phyloP scores from a whole-genome alignment of 92 coral and sea anemone genomes.

The Epizoanthus rinbou region DNA sequence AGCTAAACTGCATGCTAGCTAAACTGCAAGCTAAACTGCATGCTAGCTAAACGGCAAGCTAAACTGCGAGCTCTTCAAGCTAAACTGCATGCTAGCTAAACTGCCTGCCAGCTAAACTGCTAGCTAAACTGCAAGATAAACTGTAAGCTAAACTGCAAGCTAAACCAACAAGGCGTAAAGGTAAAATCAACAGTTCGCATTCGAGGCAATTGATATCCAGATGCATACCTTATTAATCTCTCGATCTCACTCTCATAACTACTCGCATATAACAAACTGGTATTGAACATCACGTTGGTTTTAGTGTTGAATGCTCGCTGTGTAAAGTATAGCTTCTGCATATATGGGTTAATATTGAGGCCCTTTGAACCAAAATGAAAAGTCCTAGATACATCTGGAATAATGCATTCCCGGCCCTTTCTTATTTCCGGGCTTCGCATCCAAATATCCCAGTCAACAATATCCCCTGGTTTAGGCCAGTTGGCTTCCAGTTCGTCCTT shows the following conservation, averaged over 20 bases:
- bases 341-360: slow-evolving; percentile 65
- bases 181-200: too few relatives aligned
- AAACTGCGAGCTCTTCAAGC: too few relatives aligned
- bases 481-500: slow-evolving; percentile 72
- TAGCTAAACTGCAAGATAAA: too few relatives aligned
- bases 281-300: slow-evolving; percentile 63
- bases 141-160: too few relatives aligned
- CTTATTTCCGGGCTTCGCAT: slow-evolving; percentile 47
- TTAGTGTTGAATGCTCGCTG: slow-evolving; percentile 67
- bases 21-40: too few relatives aligned
- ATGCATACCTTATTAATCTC: slow-evolving; percentile 58
- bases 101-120: too few relatives aligned
- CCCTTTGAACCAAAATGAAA: slow-evolving; percentile 89
- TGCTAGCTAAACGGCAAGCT: too few relatives aligned
- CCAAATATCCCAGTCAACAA: slow-evolving; percentile 90
- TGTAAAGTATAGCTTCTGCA: slow-evolving; percentile 68
- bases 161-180: too few relatives aligned
- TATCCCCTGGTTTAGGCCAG: slow-evolving; percentile 74
- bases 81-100: too few relatives aligned
- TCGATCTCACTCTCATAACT: slow-evolving; percentile 71
- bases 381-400: slow-evolving; percentile 85
- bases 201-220: neutral
- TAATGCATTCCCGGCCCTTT: slow-evolving; percentile 80
- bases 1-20: too few relatives aligned
- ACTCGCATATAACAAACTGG: slow-evolving; percentile 55